Evolutionary conservation across 2,113 vertebrate species (phyloP).

Genomic region (Scopus umbretta): DNA sequence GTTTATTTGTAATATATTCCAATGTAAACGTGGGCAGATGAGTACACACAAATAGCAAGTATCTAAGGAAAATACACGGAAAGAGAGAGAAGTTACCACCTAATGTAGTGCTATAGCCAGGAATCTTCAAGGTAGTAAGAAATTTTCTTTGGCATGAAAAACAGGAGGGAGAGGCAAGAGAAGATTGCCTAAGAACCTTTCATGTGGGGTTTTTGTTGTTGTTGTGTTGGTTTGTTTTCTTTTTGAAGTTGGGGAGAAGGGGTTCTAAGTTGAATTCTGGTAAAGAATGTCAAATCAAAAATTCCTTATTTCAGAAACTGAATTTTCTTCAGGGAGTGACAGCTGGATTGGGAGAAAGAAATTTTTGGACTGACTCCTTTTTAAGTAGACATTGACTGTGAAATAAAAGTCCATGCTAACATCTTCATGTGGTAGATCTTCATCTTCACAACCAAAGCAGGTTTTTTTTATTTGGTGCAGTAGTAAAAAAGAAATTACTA

Average conservation of each 20-base stretch:
- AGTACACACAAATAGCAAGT: neutral
- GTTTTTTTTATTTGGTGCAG: neutral
- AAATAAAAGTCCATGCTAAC: neutral
- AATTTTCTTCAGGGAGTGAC: neutral
- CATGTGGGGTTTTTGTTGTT: fast-evolving
- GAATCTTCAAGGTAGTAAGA: neutral
- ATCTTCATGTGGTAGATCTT: neutral
- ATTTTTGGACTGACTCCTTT: neutral
- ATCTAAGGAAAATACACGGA: neutral
- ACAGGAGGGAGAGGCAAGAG: neutral
- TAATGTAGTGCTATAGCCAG: neutral
- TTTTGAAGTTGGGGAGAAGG: neutral
- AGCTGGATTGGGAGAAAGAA: neutral
- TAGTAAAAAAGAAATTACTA: neutral
- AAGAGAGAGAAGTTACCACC: neutral
- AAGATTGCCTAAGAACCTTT: neutral
- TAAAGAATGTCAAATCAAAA: neutral
- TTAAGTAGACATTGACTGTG: neutral
- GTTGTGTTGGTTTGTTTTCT: neutral
- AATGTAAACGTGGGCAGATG: neutral
- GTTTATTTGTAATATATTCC: neutral
- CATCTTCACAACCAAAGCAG: neutral
- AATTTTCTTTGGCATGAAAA: neutral
- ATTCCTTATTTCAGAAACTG: neutral
- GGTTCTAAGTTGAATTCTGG: neutral